Evolutionary conservation across 2,888 invertebrate species (phyloP), one percentile per base, ranked within the genome.

Genomic region (Drosophila aldrichi): DNA sequence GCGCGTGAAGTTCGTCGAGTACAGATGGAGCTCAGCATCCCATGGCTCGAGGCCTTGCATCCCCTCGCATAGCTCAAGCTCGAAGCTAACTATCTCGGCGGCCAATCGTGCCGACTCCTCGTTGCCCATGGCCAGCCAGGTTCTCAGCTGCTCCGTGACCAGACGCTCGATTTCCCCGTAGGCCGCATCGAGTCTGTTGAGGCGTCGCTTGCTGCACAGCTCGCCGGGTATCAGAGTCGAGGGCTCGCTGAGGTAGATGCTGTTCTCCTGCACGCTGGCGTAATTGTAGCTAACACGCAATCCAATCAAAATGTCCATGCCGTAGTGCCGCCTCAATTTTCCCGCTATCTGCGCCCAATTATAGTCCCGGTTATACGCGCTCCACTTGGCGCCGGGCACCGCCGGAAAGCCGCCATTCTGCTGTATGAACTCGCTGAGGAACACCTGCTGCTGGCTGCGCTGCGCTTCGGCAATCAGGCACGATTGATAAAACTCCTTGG

Each of bases 401-500:
- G 90, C 91, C 0, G 92, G 92, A 60, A 92, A 92, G 1, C 92
- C 92, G 0, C 91, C 91, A 56, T 92, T 86, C 10, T 68, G 70
- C 18, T 85, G 83, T 8, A 91, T 87, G 34, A 92, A 90, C 1
- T 91, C 86, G 40, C 77, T 82, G 1, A 92, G 81, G 29, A 86
- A 91, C 5, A 71, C 51, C 49, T 89, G 90, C 9, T 80, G 70
- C 6, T 67, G 70, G 6, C 82, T 82, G 49, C 77, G 87, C 16
- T 88, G 84, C 0, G 70, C 71, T n/a, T 81, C 77, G 0, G 81
- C 80, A 10, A 72, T 60, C 5, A 91, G 49, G 48, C 92, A 92
- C 0, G 92, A 91, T 25, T 89, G 88, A 64, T 89, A 92, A 49
- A 92, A 92, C 9, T 91, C 91, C 66, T 92, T 92, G 5, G 92